Conservation (phyloP, 2,113 vertebrate species). For the Callaeas wilsoni region DNA sequence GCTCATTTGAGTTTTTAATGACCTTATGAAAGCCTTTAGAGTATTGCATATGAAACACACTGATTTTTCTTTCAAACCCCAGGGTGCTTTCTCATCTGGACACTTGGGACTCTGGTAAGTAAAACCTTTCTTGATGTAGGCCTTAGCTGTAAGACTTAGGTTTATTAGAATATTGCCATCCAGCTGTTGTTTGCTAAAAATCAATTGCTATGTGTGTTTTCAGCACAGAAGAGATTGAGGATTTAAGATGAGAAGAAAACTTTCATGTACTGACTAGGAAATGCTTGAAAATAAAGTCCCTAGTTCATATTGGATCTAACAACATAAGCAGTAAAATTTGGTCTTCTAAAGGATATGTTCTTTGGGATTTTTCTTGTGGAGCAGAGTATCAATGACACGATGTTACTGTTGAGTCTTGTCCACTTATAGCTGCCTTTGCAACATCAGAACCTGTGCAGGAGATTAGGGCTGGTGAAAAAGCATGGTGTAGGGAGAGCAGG, state of each 20-base stretch:
- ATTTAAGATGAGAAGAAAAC: background rate
- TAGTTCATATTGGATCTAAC: background rate
- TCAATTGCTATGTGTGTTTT: background rate
- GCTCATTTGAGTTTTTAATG: background rate
- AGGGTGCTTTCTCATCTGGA: constrained; percentile 87
- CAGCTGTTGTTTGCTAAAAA: background rate
- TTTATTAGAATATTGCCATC: background rate
- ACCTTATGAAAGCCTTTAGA: background rate
- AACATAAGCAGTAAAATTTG: background rate
- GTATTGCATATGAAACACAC: background rate
- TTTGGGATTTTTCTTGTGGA: background rate
- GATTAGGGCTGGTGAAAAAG: background rate
- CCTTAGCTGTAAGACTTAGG: background rate
- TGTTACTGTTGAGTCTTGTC: background rate
- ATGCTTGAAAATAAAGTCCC: background rate
- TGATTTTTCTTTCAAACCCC: constrained; percentile 18
- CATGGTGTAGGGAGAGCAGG: background rate
- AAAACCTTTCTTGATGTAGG: background rate
- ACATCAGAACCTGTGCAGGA: background rate
- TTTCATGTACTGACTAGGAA: background rate
- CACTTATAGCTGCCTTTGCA: background rate
- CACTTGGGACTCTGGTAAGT: constrained; percentile 81
- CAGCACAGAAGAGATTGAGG: background rate
- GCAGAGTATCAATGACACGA: background rate
- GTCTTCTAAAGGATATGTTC: background rate